phyloP scores from a whole-genome alignment of 2,888 invertebrate species.

The Galeopsomyia nigrocyanea region DNA sequence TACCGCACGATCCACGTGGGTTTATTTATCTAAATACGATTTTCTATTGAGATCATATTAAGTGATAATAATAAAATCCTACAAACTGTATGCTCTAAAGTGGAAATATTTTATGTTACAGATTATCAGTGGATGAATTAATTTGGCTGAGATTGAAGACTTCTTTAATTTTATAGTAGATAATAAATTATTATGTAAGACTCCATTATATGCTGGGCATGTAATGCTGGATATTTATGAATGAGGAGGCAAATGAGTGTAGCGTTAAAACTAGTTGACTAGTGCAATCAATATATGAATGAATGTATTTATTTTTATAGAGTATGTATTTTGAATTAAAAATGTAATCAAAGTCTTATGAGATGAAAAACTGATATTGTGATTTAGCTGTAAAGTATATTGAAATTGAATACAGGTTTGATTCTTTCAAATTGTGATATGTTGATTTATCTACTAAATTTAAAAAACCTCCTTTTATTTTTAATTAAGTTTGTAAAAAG shows the following conservation, averaged over 20 bases:
- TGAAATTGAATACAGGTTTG: background rate
- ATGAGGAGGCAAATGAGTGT: too few species aligned
- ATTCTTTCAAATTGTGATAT: background rate
- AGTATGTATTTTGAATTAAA: background rate
- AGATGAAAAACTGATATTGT: background rate
- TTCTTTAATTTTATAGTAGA: background rate
- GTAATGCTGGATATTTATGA: background rate
- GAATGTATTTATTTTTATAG: slow-evolving; percentile 11
- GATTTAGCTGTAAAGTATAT: slow-evolving; percentile 3
- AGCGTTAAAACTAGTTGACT: background rate
- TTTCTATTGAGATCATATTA: background rate
- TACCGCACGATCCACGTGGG: slow-evolving; percentile 38
- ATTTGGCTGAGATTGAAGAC: too few species aligned
- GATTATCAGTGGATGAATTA: too few species aligned
- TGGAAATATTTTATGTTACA: background rate
- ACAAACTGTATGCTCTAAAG: background rate
- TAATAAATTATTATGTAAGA: background rate
- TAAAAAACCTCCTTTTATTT: background rate
- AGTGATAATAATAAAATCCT: background rate
- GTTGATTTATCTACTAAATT: background rate
- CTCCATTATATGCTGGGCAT: too few species aligned
- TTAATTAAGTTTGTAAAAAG: too few species aligned
- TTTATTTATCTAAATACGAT: background rate
- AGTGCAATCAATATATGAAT: slow-evolving; percentile 21
- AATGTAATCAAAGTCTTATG: background rate